Conservation (phyloP, 2,797 vertebrate species). For the Heteromormyrus szaboi region DNA sequence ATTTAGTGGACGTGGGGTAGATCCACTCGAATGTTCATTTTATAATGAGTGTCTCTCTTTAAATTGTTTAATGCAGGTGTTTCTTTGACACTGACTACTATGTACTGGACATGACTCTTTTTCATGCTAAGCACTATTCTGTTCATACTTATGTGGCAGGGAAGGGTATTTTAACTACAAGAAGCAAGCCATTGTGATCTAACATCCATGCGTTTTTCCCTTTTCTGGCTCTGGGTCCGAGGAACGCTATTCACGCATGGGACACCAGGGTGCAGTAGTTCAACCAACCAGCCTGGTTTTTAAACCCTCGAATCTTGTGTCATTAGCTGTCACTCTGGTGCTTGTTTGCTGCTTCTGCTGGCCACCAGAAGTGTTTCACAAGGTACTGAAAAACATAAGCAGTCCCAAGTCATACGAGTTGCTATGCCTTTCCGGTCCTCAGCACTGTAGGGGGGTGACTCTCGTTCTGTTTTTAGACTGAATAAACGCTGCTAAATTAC, state of each 20-base stretch:
- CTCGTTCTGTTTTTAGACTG: neutral
- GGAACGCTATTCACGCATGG: neutral
- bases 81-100: neutral
- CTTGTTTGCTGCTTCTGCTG: neutral
- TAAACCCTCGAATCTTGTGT: neutral
- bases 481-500: neutral
- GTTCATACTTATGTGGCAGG: neutral
- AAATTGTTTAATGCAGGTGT: neutral
- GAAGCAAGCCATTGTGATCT: neutral
- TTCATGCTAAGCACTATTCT: neutral
- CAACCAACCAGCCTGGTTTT: neutral
- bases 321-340: neutral
- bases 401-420: neutral
- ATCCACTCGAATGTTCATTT: neutral
- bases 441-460: neutral
- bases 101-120: too few species aligned
- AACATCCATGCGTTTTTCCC: neutral
- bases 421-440: neutral
- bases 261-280: neutral
- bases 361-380: neutral
- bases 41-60: neutral
- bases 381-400: neutral
- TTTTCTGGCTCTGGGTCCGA: neutral
- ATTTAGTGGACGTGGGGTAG: neutral
- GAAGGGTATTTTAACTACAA: neutral